Percentiles rank a stretch among this genome's conserved stretches.
These are phyloP conservation scores for Passer domesticus DNA, from an alignment of 2,113 vertebrate species.

Conservation along the genomic window DNA sequence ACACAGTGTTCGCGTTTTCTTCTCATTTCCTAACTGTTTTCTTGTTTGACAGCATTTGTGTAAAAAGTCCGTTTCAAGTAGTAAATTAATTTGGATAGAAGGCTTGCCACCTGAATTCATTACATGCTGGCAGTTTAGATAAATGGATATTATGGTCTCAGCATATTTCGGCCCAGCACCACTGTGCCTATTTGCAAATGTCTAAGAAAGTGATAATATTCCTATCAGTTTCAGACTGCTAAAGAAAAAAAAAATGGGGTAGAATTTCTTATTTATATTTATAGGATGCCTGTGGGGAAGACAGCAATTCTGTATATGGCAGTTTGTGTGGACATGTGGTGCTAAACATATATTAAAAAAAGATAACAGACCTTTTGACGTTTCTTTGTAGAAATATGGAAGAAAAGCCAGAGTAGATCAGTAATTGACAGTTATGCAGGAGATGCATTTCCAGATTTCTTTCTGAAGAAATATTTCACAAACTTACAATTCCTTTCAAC, in stretches of 20 bases:
- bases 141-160: conserved; percentile 73
- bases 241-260: conserved; percentile 48
- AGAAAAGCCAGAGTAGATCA: conserved; percentile 27
- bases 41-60: conserved; percentile 30
- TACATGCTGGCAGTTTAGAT: conserved; percentile 68
- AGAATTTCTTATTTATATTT: conserved; percentile 76
- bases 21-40: conserved; percentile 46
- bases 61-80: conserved; percentile 71
- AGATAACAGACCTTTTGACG: conserved; percentile 66
- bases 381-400: conserved; percentile 45
- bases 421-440: conserved; percentile 65
- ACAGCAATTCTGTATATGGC: conserved; percentile 49
- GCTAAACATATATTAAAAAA: conserved; percentile 64
- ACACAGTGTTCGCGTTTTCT: conserved; percentile 25
- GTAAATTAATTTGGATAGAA: conserved; percentile 75
- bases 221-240: conserved; percentile 67
- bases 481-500: conserved; percentile 61
- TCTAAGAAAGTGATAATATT: conserved; percentile 74
- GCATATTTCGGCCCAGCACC: conserved; percentile 55
- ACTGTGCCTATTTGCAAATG: conserved; percentile 59
- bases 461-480: conserved; percentile 33
- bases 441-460: conserved; percentile 46
- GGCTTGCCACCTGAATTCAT: conserved; percentile 69
- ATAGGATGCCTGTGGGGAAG: conserved; percentile 70
- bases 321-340: conserved; percentile 61